Base-by-base conservation (phyloP, 1,140 invertebrate species). In the Grapholita molesta region DNA sequence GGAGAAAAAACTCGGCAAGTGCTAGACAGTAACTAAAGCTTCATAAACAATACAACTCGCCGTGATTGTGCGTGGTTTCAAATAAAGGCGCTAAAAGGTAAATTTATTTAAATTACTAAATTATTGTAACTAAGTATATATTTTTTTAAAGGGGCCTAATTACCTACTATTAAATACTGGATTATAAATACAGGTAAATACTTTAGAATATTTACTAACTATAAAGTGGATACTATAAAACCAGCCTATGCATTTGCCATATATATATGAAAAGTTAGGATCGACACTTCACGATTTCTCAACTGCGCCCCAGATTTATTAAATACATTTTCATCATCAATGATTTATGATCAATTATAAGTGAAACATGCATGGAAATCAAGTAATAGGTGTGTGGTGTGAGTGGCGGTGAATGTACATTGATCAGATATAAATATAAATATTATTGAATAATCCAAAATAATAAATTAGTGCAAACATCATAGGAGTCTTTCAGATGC, bases 401-500 rank as follows among this genome's bases (percentile, higher is more conserved):
- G 73, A 72, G 73, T 82, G 77, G 78, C 73, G 75, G 79, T 83
- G 70, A 71, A 71, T 79, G 70, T 78, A 77, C 76, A 74, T 71
- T 66, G 55, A 71, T 74, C 67, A 77, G 71, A 79, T 73, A 79
- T 72, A 68, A 66, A 66, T 48, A 48, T 52, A 66, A 35, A 25
- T 33, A 30, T 67, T 68, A 28, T 32, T 48, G 55, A 52, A 72
- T 32, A 57, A 67, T 66, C 68, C 21, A 57, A 70, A 75, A 64
- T 23, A 74, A 78, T 65, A 78, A 76, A 82, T 72, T 75, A 76
- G 83, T 85, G 85, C 81, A 85, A 77, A 88, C 78, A 84, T 79
- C 72, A 75, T 79, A 86, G 74, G 80, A 89, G 84, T 80, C 75
- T 80, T 72, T 84, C 76, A 78, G 79, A 85, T 85, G 82, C 82